Evolutionary conservation across 2,888 invertebrate genomes (phyloP).

Genomic region (Callinectes sapidus): DNA sequence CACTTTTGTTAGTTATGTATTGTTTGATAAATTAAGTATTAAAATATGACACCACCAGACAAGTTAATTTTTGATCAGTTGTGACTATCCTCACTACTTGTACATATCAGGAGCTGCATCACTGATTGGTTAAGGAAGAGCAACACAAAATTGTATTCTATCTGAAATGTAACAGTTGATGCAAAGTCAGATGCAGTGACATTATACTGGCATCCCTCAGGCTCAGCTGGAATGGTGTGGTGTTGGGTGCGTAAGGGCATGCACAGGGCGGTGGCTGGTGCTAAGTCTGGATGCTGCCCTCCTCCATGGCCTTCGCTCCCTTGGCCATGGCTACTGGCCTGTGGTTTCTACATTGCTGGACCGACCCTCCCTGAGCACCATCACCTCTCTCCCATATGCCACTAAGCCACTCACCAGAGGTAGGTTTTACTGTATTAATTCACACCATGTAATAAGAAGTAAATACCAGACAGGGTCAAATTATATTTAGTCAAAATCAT

Average conservation of each 20-base stretch:
- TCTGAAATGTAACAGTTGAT: background rate
- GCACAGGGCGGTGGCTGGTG: constrained; percentile 61
- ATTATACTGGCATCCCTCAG: constrained; percentile 23
- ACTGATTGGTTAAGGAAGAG: background rate
- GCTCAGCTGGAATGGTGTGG: constrained; percentile 65
- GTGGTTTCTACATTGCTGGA: constrained; percentile 54
- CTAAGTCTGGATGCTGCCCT: constrained; percentile 63
- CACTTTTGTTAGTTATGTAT: too few relatives aligned
- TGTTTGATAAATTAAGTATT: too few relatives aligned
- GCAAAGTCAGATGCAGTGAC: background rate
- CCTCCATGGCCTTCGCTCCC: constrained; percentile 57
- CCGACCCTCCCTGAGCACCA: constrained; percentile 51
- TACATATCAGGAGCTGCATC: background rate
- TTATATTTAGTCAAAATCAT: too few relatives aligned
- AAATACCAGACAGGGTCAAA: too few relatives aligned
- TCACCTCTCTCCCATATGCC: constrained; percentile 60
- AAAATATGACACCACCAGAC: too few relatives aligned
- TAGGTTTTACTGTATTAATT: constrained; percentile 5
- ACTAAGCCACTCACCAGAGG: constrained; percentile 58
- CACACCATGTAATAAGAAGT: background rate
- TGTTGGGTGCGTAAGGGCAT: constrained; percentile 50
- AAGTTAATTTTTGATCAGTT: background rate
- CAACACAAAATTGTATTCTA: background rate
- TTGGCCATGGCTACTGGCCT: constrained; percentile 57
- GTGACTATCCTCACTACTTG: background rate